Percentiles rank a stretch among this genome's conserved stretches.
phyloP scores from a whole-genome alignment of 2,888 invertebrate genomes.

The Drosophila incognita region DNA sequence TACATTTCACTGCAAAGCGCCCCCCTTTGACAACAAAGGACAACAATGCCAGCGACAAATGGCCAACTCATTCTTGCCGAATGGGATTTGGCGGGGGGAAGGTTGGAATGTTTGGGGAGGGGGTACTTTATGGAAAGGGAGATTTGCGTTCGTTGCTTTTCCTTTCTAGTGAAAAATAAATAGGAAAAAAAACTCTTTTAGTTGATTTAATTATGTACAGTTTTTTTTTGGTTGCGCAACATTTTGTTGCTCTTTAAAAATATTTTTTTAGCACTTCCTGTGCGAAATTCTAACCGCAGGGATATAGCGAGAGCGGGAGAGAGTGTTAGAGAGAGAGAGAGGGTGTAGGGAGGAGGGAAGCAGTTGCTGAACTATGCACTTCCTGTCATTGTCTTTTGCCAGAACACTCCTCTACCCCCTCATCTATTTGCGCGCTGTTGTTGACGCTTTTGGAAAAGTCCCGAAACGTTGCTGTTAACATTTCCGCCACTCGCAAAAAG shows the following conservation, averaged over 20 bases:
- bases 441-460: constrained; percentile 30
- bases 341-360: not conserved
- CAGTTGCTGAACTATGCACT: constrained; percentile 51
- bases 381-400: constrained; percentile 49
- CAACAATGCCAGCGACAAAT: constrained; percentile 47
- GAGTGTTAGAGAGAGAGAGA: not conserved
- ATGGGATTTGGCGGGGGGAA: not conserved
- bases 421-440: not conserved
- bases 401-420: not conserved
- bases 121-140: not conserved
- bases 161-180: constrained; percentile 7
- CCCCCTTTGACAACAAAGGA: constrained; percentile 28
- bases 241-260: constrained; percentile 47
- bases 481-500: constrained; percentile 51
- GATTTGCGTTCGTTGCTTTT: constrained; percentile 5
- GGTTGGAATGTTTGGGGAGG: not conserved
- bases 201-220: constrained; percentile 60
- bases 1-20: constrained; percentile 39
- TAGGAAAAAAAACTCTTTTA: constrained; percentile 20
- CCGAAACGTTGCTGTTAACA: constrained; percentile 53
- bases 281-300: constrained; percentile 54
- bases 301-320: constrained; percentile 2
- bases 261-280: constrained; percentile 62
- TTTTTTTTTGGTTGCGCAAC: constrained; percentile 9
- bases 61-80: constrained; percentile 26